phyloP scores from a whole-genome alignment of 2,797 vertebrate species.

The Margarornis squamiger region DNA sequence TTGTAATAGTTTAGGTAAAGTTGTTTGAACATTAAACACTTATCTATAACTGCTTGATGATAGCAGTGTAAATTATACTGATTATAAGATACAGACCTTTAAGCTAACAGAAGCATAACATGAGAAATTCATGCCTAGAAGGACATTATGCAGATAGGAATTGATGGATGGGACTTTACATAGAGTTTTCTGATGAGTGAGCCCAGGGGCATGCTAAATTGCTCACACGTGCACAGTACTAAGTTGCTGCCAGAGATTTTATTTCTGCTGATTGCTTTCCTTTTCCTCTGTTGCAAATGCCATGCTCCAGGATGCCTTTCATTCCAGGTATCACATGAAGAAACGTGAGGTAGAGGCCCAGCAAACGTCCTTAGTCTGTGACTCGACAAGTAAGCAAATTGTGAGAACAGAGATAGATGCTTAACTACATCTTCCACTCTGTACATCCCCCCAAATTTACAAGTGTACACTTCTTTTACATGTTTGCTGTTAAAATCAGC shows the following conservation, averaged over 20 bases:
- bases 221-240: neutral
- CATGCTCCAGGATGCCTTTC: neutral
- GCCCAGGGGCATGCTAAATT: neutral
- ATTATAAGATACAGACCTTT: neutral
- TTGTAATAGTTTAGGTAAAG: neutral
- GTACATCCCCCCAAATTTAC: neutral
- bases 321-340: neutral
- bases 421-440: neutral
- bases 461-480: neutral
- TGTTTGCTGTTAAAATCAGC: neutral
- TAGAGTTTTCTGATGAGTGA: neutral
- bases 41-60: neutral
- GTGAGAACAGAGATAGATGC: neutral
- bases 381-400: neutral
- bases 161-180: neutral
- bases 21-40: neutral
- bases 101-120: neutral
- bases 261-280: neutral
- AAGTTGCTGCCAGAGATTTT: neutral
- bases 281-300: neutral
- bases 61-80: neutral
- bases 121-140: neutral
- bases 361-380: neutral
- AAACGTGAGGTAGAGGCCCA: neutral
- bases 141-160: neutral